phyloP scores from a whole-genome alignment of 2,113 vertebrate species.

The Tachysurus fulvidraco region DNA sequence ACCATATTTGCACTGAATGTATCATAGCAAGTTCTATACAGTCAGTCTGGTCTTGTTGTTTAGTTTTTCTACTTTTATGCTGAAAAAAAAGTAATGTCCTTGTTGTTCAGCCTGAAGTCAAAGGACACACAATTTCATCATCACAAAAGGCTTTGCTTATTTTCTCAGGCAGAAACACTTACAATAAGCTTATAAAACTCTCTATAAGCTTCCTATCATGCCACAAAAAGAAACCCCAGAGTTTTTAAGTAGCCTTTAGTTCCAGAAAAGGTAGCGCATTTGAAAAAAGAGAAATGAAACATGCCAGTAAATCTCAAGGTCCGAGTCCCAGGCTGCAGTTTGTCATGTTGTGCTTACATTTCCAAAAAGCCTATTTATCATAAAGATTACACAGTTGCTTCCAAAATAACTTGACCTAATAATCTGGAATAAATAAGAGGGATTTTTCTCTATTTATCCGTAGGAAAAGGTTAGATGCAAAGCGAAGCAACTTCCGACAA shows the following conservation, averaged over 20 bases:
- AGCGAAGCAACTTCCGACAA: conserved; percentile 42
- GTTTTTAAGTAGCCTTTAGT: neutral
- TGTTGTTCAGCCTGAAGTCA: neutral
- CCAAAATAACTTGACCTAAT: conserved; percentile 30
- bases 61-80: neutral
- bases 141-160: neutral
- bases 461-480: conserved; percentile 8
- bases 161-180: neutral
- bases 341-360: neutral
- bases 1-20: neutral
- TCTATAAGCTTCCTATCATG: neutral
- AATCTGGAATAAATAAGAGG: conserved; percentile 31
- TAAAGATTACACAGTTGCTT: neutral
- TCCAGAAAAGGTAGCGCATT: neutral
- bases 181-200: neutral
- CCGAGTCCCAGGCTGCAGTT: neutral
- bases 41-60: neutral
- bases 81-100: neutral
- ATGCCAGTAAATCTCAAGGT: too few species aligned
- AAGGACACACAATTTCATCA: too few species aligned
- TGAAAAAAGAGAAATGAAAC: neutral
- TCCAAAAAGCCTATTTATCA: conserved; percentile 20
- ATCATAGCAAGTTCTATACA: neutral
- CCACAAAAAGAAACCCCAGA: neutral
- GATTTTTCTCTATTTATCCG: conserved; percentile 36